Base-by-base conservation (phyloP, 2,888 invertebrate genomes). In the Anthoptus insignis region DNA sequence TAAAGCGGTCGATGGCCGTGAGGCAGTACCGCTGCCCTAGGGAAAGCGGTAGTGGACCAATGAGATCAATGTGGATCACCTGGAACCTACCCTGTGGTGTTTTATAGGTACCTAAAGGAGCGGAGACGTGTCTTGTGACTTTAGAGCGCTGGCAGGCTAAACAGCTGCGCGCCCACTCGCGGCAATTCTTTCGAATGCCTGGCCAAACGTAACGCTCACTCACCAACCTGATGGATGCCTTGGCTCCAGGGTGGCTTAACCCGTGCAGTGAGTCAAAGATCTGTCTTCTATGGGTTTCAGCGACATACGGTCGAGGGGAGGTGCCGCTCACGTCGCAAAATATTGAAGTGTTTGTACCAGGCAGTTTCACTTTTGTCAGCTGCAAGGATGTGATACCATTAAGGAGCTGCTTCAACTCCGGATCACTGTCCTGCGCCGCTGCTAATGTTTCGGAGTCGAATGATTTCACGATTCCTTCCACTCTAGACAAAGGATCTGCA, bases 51-150 rank as follows among this genome's bases (percentile, higher is more conserved):
- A 89, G 66, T 0, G 87, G 87, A 3, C 86, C 86, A 1, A 92
- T 78, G 5, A 92, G 71, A 70, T 91, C 87, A 2, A 91, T 74
- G 70, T 90, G 86, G 6, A 89, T 73, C 64, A 87, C 84, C 14
- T 70, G 68, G 65, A 83, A 84, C 5, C 81, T 65, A 0, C 32
- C 60, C 0, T 68, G 56, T 0, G 77, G 76, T 21, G 63, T 7
- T 4, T 61, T 11, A 34, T 80, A 74, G 0, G 56, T 53, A 1
- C 67, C 59, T 1, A 71, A 6, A 1, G 78, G 80, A 22, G 76
- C 22, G 3, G 42, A 37, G 0, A 64, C 64, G 63, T 84, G 85
- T 7, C 81, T 70, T 0, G 67, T 52, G 0, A 84, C 66, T 54
- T 87, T 86, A 0, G 70, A 54, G 6, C 68, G 69, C 65, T 87